phyloP scores from a whole-genome alignment of 1,140 invertebrate species.

The Heterodera schachtii region DNA sequence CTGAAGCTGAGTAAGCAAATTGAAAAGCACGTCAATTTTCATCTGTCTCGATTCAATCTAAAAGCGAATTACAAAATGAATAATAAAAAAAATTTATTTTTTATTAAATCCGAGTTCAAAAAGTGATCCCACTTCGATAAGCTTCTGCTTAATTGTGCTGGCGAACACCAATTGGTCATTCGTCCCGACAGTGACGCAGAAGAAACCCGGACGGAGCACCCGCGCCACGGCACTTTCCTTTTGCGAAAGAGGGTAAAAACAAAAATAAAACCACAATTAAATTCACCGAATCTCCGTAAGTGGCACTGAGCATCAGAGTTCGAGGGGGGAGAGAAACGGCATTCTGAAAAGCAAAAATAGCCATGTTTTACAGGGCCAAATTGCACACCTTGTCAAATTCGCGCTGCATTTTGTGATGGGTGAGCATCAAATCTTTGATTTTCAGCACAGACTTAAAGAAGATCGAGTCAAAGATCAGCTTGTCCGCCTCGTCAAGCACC shows the following conservation, averaged over 20 bases:
- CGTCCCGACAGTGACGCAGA: constrained; percentile 20
- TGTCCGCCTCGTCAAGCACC: constrained; percentile 59
- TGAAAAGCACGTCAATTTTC: neutral
- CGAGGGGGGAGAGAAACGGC: neutral
- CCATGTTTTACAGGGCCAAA: neutral
- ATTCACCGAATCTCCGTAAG: constrained; percentile 20
- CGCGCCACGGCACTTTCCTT: neutral
- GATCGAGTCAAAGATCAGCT: constrained; percentile 49
- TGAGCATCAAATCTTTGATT: neutral
- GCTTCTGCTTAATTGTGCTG: constrained; percentile 28
- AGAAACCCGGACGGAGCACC: constrained; percentile 32
- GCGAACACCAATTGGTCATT: constrained; percentile 16
- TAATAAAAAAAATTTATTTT: too few species aligned
- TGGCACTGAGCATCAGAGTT: constrained; percentile 41
- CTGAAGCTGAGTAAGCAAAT: constrained; percentile 4
- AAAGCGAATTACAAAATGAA: neutral
- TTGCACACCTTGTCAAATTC: neutral
- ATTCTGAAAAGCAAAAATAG: neutral
- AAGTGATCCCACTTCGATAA: constrained; percentile 15
- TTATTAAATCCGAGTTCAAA: too few species aligned
- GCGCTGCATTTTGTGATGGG: neutral
- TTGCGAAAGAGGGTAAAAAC: neutral
- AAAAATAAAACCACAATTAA: too few species aligned
- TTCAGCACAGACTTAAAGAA: constrained; percentile 9
- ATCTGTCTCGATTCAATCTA: constrained; percentile 9